Evolutionary conservation across 2,797 vertebrate species (phyloP), one percentile per base, ranked within the genome.

Genomic region (Sciurus vulgaris): DNA sequence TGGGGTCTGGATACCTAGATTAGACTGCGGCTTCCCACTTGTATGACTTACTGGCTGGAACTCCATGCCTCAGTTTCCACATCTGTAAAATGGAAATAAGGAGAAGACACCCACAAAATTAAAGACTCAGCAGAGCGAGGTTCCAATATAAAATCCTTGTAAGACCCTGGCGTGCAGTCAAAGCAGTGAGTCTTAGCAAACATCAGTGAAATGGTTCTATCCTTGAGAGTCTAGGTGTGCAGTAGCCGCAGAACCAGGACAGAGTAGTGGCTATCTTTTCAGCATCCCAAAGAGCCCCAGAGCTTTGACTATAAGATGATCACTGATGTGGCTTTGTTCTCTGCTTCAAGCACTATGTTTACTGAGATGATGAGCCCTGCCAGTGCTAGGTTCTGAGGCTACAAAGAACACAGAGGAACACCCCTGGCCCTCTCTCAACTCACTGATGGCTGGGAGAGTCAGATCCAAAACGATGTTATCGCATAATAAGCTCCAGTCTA

Each of bases 31-130:
- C 5, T 76, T 12, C 15, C 30, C 81, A 87, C 33, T 61, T 44
- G 33, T 59, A 10, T 89, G 81, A 49, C 20, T 77, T 91, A 13
- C 44, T 78, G 87, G 69, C 44, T 82, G 77, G 24, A 87, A 38
- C 8, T 38, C 7, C 7, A 74, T 74, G n/a, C n/a, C 47, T 96
- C 67, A 69, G 30, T 96, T 94, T 89, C 63, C 35, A 44, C 8
- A 67, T 89, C 59, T 94, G 1, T 41, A 77, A 92, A 95, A 90
- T 49, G 26, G 6, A 84, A 84, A 63, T 88, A 79, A 95, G 44
- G 28, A 86, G 12, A 91, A 35, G 6, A 74, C 9, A 5, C 41
- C 49, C 7, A 59, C 41, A 77, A 49, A 74, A 86, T 59, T 18
- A 78, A 63, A 72, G 54, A 67, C 67, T 81, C 54, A 51, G 13